Base-by-base conservation (phyloP, 2,113 vertebrate genomes). In the Scartelaos histophorus region DNA sequence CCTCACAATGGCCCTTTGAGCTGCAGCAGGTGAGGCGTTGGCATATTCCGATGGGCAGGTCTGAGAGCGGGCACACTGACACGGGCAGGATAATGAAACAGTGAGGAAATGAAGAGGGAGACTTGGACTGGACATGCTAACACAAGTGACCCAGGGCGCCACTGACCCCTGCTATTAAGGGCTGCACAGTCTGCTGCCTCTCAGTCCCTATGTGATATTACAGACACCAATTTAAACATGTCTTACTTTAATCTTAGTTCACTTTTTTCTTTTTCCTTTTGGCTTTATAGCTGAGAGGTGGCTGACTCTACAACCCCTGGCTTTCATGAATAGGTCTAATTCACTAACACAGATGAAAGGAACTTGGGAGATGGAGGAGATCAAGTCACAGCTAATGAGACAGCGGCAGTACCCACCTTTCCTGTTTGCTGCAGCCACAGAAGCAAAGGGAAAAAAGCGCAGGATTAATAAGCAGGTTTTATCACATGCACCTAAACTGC, bases 361-460 rank as follows among this genome's bases (percentile, higher is more conserved):
- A 74, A 66, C 61, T 46, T 65, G 73, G 79, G 58, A 34, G 35
- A 54, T 76, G 78, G 56, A 66, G 66, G 21, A 60, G 69, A 83
- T 83, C 76, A 74, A 71, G 69, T 69, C 34, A 47, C 62, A 69
- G 70, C 54, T 72, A 56, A 78, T 29, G 82, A 74, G 69, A 91
- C 72, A 89, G 80, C 79, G 56, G 80, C 46, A 70, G 80, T 91
- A 95, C 96, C 92, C 96, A 98, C 97, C 97, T 97, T 96, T 97
- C 97, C 93, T 96, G 96, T 94, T 98, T 98, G 94, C 97, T 98
- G 96, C 93, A 87, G 96, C 95, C 94, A 93, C 69, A 91, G 89
- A 91, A 83, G 91, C 88, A 80, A 86, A 74, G 78, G 75, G 47
- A 65, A 47, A 21, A 38, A 21, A 51, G 15, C 34, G 65, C 53